Conservation (phyloP, 2,888 invertebrate genomes). For the Drosophila greeni region DNA sequence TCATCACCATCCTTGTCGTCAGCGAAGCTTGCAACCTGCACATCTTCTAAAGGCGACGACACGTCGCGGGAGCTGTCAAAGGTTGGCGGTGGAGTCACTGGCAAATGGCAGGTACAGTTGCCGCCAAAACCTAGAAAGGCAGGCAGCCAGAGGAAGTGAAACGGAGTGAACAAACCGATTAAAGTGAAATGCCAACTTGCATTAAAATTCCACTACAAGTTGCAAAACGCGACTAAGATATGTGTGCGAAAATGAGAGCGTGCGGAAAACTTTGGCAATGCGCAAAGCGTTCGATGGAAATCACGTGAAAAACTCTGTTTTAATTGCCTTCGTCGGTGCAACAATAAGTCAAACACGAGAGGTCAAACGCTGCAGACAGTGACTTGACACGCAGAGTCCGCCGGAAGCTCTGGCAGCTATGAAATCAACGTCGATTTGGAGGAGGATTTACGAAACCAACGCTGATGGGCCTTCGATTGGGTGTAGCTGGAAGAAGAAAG, state of each 20-base stretch:
- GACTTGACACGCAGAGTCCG: constrained; percentile 32
- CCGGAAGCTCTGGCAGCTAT: constrained; percentile 9
- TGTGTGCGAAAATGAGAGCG: constrained; percentile 42
- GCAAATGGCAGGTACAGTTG: constrained; percentile 30
- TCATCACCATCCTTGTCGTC: constrained; percentile 7
- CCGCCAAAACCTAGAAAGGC: constrained; percentile 31
- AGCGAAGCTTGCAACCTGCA: constrained; percentile 17
- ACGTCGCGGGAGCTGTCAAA: constrained; percentile 20
- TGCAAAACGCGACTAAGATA: constrained; percentile 16
- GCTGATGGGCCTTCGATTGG: constrained; percentile 29
- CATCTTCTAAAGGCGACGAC: constrained; percentile 11
- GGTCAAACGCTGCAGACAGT: constrained; percentile 25
- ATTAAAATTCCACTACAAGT: constrained; percentile 24
- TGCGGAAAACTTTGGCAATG: constrained; percentile 32
- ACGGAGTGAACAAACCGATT: constrained; percentile 30
- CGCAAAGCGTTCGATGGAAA: constrained; percentile 27
- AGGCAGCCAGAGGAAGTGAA: constrained; percentile 28
- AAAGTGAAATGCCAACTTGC: constrained; percentile 42
- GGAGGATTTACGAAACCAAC: constrained; percentile 36
- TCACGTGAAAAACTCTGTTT: constrained; percentile 22
- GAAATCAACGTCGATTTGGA: constrained; percentile 1
- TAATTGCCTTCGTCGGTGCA: constrained; percentile 28
- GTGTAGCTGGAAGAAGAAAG: constrained; percentile 44
- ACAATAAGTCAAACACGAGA: constrained; percentile 35
- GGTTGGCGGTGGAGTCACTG: constrained; percentile 1